phyloP scores from a whole-genome alignment of 2,113 vertebrate species.

The Gorsachius goisagi region DNA sequence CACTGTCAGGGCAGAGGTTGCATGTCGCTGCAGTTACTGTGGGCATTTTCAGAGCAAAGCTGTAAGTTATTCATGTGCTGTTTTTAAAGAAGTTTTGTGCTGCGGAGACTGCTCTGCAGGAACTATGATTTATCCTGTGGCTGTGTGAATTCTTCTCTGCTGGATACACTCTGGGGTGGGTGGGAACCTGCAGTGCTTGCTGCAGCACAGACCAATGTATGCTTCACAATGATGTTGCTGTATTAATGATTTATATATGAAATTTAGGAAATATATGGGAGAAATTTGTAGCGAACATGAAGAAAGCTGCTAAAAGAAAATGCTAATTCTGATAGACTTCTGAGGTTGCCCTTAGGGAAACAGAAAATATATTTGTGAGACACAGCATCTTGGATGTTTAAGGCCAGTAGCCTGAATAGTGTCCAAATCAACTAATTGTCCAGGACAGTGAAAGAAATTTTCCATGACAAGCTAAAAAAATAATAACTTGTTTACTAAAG shows the following conservation, averaged over 20 bases:
- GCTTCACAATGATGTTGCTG: not conserved
- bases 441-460: conserved; percentile 12
- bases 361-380: not conserved
- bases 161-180: not conserved
- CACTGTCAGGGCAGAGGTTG: not conserved
- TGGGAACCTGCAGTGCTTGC: not conserved
- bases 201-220: not conserved
- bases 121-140: not conserved
- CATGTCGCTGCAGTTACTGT: not conserved
- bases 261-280: not conserved
- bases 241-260: not conserved
- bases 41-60: not conserved
- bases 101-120: not conserved
- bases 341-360: not conserved
- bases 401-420: not conserved
- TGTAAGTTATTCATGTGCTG: not conserved
- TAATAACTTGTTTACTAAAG: conserved; percentile 6
- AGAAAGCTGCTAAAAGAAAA: not conserved
- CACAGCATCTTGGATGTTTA: not conserved
- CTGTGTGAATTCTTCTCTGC: not conserved
- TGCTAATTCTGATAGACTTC: not conserved
- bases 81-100: not conserved
- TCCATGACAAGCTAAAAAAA: not conserved
- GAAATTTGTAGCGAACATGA: not conserved
- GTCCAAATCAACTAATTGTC: not conserved